phyloP scores from a whole-genome alignment of 2,113 vertebrate species.

The Anser cygnoides region DNA sequence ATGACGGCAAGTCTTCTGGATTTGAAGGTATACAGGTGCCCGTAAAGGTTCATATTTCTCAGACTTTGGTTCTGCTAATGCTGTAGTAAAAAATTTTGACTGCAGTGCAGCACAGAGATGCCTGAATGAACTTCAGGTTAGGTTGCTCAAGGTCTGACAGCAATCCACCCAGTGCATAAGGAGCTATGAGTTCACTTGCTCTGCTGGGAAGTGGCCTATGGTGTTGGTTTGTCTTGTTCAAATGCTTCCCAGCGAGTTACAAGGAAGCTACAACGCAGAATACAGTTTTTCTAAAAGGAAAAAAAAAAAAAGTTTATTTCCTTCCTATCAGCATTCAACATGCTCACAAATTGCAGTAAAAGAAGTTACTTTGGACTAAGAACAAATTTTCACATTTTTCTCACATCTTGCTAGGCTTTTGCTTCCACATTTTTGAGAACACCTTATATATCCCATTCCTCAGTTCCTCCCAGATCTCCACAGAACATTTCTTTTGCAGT shows the following conservation, averaged over 20 bases:
- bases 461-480: background rate
- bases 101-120: background rate
- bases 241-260: constrained; percentile 6
- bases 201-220: background rate
- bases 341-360: background rate
- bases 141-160: background rate
- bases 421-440: background rate
- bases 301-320: background rate
- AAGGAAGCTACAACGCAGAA: background rate
- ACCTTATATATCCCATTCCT: background rate
- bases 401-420: background rate
- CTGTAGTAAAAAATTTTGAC: background rate
- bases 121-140: background rate
- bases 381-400: background rate
- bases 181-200: background rate
- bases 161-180: background rate
- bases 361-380: background rate
- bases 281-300: background rate
- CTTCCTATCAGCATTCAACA: background rate
- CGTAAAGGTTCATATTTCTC: background rate
- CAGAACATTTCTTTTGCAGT: background rate
- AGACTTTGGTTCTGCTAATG: background rate
- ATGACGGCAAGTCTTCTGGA: background rate
- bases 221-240: background rate
- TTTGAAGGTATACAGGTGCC: background rate